These are phyloP conservation scores for Eptatretus burgeri DNA, from an alignment of 2,113 vertebrate species.

Conservation along the genomic window DNA sequence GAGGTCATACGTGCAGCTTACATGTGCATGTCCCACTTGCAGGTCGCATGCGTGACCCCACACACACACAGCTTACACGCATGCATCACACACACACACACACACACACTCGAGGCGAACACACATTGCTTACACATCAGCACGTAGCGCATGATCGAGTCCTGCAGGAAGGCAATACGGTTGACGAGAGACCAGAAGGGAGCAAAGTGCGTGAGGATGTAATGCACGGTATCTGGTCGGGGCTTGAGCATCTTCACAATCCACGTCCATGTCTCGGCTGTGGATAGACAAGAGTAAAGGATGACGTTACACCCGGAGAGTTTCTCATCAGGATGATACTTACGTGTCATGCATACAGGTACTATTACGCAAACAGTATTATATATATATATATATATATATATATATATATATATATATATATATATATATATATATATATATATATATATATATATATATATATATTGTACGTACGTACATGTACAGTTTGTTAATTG, in stretches of 20 bases:
- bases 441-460: too few relatives aligned
- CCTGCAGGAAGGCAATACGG: conserved; percentile 39
- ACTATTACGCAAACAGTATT: too few relatives aligned
- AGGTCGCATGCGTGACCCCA: not conserved
- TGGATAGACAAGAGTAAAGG: not conserved
- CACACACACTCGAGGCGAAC: not conserved
- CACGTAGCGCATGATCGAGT: conserved; percentile 62
- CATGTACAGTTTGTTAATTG: too few relatives aligned
- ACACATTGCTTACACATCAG: conserved; percentile 43
- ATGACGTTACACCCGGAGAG: too few relatives aligned
- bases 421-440: too few relatives aligned
- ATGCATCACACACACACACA: not conserved
- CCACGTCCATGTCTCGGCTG: conserved; percentile 63
- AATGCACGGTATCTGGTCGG: conserved; percentile 45
- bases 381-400: too few relatives aligned
- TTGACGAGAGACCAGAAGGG: conserved; percentile 75
- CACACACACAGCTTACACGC: not conserved
- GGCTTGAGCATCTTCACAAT: conserved; percentile 42
- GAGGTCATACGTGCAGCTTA: too few relatives aligned
- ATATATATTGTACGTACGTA: too few relatives aligned
- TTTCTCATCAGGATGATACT: too few relatives aligned
- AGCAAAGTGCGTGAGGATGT: conserved; percentile 69
- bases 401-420: too few relatives aligned
- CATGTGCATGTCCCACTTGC: too few relatives aligned
- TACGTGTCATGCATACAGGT: too few relatives aligned